These are phyloP conservation scores for Chloropsis cyanopogon DNA, from an alignment of 2,113 vertebrate species.

Conservation along the genomic window DNA sequence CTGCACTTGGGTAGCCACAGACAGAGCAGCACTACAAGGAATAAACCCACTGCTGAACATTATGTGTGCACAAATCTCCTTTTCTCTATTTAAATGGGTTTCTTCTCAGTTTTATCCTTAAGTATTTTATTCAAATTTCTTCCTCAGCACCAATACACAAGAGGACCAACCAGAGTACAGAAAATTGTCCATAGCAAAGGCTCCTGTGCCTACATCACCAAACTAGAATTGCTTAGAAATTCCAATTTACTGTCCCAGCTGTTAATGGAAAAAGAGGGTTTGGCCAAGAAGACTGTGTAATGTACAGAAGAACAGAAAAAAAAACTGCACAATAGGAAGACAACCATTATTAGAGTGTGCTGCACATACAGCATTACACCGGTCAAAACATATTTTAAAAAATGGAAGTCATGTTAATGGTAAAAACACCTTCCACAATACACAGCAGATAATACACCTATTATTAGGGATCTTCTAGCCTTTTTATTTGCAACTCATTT, in stretches of 20 bases:
- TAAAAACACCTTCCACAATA: background rate
- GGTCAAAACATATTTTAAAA: background rate
- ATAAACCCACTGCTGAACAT: background rate
- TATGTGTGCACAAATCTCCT: background rate
- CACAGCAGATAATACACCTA: fast-evolving
- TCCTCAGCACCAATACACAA: background rate
- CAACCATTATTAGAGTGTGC: background rate
- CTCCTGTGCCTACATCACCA: background rate
- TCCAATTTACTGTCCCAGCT: background rate
- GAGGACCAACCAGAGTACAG: background rate
- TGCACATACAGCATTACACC: background rate
- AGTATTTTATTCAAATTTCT: background rate
- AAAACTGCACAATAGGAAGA: fast-evolving
- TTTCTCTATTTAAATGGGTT: background rate
- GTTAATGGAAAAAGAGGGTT: background rate
- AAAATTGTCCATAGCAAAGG: background rate
- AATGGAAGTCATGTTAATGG: background rate
- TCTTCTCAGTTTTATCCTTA: background rate
- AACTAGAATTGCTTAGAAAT: background rate
- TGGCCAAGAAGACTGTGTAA: background rate
- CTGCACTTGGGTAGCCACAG: background rate
- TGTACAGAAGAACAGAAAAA: background rate
- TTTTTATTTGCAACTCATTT: background rate
- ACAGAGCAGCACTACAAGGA: background rate
- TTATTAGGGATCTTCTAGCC: background rate